phyloP scores from a whole-genome alignment of 2,797 vertebrate genomes.

The Neosilurus hyrtlii region DNA sequence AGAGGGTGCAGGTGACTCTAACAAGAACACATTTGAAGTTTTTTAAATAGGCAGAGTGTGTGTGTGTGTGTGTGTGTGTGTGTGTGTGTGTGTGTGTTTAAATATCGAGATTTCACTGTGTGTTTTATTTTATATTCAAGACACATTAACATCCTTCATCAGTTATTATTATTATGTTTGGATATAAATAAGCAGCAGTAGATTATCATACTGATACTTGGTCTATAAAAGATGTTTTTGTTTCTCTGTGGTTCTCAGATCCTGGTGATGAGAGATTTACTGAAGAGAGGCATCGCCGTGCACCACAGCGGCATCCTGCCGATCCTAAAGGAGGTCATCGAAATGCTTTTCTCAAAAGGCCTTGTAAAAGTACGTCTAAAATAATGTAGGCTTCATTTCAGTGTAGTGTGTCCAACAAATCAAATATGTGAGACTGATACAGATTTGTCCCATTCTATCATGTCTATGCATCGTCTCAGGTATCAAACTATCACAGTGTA shows the following conservation, averaged over 20 bases:
- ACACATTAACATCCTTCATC: neutral
- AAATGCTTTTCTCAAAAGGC: slow-evolving; percentile 92
- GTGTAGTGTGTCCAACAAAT: neutral
- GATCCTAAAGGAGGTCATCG: slow-evolving; percentile 91
- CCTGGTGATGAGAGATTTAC: slow-evolving; percentile 80
- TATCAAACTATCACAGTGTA: neutral
- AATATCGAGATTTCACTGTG: neutral
- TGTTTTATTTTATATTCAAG: neutral
- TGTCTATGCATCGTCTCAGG: neutral
- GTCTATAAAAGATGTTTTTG: neutral
- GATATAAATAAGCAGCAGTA: neutral
- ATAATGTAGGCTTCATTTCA: neutral
- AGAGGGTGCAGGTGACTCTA: no score
- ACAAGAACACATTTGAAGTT: no score
- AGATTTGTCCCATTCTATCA: neutral
- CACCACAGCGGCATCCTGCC: slow-evolving; percentile 93
- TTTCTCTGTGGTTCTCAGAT: slow-evolving; percentile 64
- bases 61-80: no score
- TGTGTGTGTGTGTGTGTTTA: no score
- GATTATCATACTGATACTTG: neutral
- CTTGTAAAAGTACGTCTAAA: slow-evolving; percentile 81
- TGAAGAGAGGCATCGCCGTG: slow-evolving; percentile 86
- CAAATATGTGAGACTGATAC: neutral
- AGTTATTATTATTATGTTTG: neutral
- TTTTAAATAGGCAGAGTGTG: no score